Percentiles rank a stretch among this genome's conserved stretches.
These are phyloP conservation scores for Clarias laeviceps DNA, from an alignment of 2,797 vertebrate genomes.

Conservation along the genomic window DNA sequence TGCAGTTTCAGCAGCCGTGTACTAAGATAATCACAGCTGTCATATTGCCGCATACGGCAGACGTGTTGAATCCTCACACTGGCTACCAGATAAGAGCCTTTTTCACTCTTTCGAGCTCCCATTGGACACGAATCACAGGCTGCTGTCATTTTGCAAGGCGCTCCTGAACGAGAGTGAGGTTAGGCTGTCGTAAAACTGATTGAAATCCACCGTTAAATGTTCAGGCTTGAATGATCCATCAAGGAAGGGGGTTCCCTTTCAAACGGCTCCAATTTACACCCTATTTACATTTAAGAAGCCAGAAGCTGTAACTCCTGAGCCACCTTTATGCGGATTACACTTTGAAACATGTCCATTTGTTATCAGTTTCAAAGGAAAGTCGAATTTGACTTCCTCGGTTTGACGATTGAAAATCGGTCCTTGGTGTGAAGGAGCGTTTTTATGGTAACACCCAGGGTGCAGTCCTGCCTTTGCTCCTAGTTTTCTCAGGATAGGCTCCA, in stretches of 20 bases:
- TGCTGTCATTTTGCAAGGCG: conserved; percentile 35
- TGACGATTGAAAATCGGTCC: neutral
- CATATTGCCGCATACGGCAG: conserved; percentile 16
- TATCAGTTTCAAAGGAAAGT: neutral
- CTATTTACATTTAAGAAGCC: conserved; percentile 20
- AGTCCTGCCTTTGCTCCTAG: neutral
- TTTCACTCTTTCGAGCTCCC: conserved; percentile 17
- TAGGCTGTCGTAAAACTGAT: conserved; percentile 40
- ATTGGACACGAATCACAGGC: conserved; percentile 37
- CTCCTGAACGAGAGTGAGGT: conserved; percentile 31
- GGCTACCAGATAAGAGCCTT: conserved; percentile 33
- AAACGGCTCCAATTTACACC: neutral
- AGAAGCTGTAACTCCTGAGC: neutral
- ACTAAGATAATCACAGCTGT: conserved; percentile 31
- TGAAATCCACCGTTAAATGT: conserved; percentile 26
- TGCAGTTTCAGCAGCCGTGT: conserved; percentile 21
- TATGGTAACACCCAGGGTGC: neutral
- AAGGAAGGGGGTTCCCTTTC: neutral
- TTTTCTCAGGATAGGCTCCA: neutral
- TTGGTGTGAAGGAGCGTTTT: neutral
- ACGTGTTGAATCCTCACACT: conserved; percentile 31
- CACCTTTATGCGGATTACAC: neutral
- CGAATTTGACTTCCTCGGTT: neutral
- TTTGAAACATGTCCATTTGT: neutral
- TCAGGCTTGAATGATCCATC: conserved; percentile 17